Evolutionary conservation across 2,888 invertebrate species (phyloP).

Genomic region (Conchocele bisecta): DNA sequence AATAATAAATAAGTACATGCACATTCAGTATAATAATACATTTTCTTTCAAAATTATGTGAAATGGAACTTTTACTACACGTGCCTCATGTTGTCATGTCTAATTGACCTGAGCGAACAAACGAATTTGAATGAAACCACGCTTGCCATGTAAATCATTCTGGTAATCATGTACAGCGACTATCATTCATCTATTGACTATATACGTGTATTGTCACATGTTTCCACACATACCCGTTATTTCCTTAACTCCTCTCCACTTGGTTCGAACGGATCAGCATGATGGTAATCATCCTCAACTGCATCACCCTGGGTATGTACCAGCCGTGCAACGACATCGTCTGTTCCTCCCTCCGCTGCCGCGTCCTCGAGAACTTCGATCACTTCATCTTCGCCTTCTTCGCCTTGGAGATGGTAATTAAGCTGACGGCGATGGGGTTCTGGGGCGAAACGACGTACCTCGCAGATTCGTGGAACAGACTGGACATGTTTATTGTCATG

Average conservation of each 20-base stretch:
- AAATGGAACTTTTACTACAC: no score
- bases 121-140: no score
- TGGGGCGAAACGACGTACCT: slow-evolving; percentile 95
- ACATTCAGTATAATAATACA: no score
- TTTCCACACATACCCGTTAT: slow-evolving; percentile 10
- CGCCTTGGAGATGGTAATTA: slow-evolving; percentile 98
- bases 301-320: slow-evolving; percentile 99
- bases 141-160: no score
- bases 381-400: slow-evolving; percentile 99
- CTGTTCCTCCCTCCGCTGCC: slow-evolving; percentile 86
- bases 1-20: no score
- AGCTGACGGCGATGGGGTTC: slow-evolving; percentile 98
- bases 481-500: slow-evolving; percentile 98
- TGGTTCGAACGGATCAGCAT: slow-evolving; percentile 99
- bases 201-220: background rate
- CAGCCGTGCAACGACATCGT: slow-evolving; percentile 94
- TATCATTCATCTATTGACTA: background rate
- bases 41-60: no score
- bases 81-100: no score
- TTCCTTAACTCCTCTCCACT: slow-evolving; percentile 84
- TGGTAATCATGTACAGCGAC: no score
- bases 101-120: no score
- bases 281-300: slow-evolving; percentile 98
- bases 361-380: slow-evolving; percentile 92
- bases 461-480: slow-evolving; percentile 99